Evolutionary conservation across 2,888 invertebrate genomes (phyloP).

Genomic region (Dryococelus australis): DNA sequence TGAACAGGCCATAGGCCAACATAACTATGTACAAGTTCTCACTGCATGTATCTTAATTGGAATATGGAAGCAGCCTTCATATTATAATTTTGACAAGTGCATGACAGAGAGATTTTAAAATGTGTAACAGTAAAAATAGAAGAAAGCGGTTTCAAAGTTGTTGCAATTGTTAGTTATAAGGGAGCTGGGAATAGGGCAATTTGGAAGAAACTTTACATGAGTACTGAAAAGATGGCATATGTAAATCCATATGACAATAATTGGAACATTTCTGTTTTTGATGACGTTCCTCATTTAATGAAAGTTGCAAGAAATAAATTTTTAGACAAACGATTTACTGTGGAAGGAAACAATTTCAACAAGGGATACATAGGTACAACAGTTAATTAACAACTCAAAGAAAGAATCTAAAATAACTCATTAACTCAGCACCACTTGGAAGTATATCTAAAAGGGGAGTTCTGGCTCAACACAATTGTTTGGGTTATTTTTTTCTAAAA

Average conservation of each 20-base stretch:
- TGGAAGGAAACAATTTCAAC: not conserved
- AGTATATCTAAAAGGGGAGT: too few relatives aligned
- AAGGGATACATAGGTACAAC: not conserved
- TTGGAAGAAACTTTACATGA: not conserved
- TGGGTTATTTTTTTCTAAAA: too few relatives aligned
- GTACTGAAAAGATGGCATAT: not conserved
- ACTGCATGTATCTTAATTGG: not conserved
- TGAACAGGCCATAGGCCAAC: slow-evolving; percentile 4
- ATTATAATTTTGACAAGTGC: not conserved
- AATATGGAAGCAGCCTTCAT: not conserved
- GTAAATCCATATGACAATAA: not conserved
- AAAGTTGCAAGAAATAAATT: not conserved
- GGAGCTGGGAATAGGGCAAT: not conserved
- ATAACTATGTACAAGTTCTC: not conserved
- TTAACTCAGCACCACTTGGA: not conserved
- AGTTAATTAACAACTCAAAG: not conserved
- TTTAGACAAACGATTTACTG: too few relatives aligned
- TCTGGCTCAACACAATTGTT: too few relatives aligned
- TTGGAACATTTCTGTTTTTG: not conserved
- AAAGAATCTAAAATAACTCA: not conserved
- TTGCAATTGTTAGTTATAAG: not conserved
- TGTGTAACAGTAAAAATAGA: not conserved
- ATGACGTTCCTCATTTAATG: not conserved
- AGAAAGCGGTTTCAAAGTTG: slow-evolving; percentile 2
- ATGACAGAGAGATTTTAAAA: not conserved